phyloP scores from a whole-genome alignment of 2,888 invertebrate species.

The Platerodrilus igneus region DNA sequence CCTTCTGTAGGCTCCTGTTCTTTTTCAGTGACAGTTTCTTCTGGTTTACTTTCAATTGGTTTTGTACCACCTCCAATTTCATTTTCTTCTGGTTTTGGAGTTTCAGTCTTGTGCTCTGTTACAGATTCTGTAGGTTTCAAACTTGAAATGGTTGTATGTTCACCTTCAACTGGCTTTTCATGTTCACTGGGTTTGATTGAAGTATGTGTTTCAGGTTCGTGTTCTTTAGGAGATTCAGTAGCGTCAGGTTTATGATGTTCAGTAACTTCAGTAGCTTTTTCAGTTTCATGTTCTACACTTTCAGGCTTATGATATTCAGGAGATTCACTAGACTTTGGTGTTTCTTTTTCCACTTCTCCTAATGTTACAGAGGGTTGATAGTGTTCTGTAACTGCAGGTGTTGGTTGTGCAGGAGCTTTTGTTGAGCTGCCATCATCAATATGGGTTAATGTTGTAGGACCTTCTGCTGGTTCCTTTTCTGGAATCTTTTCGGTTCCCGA shows the following conservation, averaged over 20 bases:
- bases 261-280: conserved; percentile 4
- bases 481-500: conserved; percentile 9
- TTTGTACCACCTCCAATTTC: conserved; percentile 5
- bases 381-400: conserved; percentile 2
- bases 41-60: conserved; percentile 9
- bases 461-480: conserved; percentile 10
- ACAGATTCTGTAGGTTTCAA: conserved; percentile 10
- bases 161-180: too few relatives aligned
- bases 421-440: not conserved
- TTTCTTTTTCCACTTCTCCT: conserved; percentile 9
- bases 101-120: conserved; percentile 10
- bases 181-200: conserved; percentile 8
- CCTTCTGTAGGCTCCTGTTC: not conserved
- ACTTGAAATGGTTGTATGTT: too few relatives aligned
- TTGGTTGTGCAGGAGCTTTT: not conserved
- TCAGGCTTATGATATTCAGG: conserved; percentile 2
- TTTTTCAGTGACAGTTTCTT: conserved; percentile 7
- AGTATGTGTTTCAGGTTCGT: conserved; percentile 10
- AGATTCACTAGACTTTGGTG: conserved; percentile 3
- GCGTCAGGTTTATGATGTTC: conserved; percentile 11
- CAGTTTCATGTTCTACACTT: not conserved
- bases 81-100: conserved; percentile 11
- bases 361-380: not conserved
- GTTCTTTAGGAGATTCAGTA: conserved; percentile 8
- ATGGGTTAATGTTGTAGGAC: not conserved